phyloP scores from a whole-genome alignment of 2,113 vertebrate species.

The Nothobranchius furzeri region DNA sequence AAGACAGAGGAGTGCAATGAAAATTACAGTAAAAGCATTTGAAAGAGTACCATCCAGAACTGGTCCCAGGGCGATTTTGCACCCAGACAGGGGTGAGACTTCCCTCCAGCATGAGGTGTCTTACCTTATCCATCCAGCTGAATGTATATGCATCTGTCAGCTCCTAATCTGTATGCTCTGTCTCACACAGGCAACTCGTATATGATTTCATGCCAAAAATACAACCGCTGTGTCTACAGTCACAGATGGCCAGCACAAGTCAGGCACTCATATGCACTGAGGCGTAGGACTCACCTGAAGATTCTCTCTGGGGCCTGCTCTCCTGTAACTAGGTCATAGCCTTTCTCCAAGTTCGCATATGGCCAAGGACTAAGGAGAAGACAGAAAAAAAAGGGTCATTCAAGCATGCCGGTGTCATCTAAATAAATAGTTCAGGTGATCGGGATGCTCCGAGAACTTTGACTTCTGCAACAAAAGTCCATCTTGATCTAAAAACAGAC shows the following conservation, averaged over 20 bases:
- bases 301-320: conserved; percentile 97
- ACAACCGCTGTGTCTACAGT: conserved; percentile 2
- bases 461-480: too few species aligned
- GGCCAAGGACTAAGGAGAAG: conserved; percentile 89
- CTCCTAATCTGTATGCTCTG: conserved; percentile 31
- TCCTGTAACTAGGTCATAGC: conserved; percentile 96
- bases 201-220: conserved; percentile 20
- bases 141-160: conserved; percentile 27
- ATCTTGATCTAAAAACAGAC: too few species aligned
- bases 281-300: conserved; percentile 86
- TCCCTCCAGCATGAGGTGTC: conserved; percentile 7
- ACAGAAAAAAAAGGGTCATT: not conserved
- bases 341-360: conserved; percentile 93
- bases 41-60: conserved; percentile 32
- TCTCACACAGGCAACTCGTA: conserved; percentile 24
- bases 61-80: conserved; percentile 45
- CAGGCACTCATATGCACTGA: conserved; percentile 17
- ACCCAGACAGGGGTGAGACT: conserved; percentile 29
- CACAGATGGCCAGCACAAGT: conserved; percentile 43
- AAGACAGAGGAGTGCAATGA: conserved; percentile 39
- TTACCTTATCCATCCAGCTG: conserved; percentile 26
- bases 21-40: conserved; percentile 63
- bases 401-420: not conserved
- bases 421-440: not conserved
- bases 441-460: too few species aligned